Conservation (phyloP, 2,113 vertebrate genomes). For the Porphyrio hochstetteri region DNA sequence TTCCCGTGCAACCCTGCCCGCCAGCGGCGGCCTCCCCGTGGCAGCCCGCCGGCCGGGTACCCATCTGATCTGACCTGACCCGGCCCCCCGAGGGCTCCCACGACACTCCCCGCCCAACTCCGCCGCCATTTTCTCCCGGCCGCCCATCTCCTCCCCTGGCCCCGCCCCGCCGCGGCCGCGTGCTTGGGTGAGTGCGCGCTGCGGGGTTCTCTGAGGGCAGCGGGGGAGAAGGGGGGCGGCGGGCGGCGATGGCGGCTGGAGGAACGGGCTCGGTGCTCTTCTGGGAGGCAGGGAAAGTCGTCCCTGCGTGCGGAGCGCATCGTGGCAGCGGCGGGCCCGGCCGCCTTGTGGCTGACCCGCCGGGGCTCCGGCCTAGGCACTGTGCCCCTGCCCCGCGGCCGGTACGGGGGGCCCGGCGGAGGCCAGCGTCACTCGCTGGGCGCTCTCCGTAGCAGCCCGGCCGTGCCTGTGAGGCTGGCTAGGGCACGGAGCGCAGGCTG, state of each 20-base stretch:
- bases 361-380: too few relatives aligned
- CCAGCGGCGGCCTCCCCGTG: too few relatives aligned
- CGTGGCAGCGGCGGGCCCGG: not conserved
- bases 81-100: not conserved
- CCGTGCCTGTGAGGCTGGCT: not conserved
- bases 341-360: not conserved
- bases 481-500: not conserved
- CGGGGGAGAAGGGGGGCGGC: too few relatives aligned
- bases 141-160: not conserved
- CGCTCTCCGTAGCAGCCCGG: too few relatives aligned
- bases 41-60: too few relatives aligned
- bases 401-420: not conserved
- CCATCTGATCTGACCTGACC: too few relatives aligned
- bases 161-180: not conserved
- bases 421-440: not conserved
- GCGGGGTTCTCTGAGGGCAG: too few relatives aligned
- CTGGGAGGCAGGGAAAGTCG: not conserved
- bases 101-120: too few relatives aligned
- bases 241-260: not conserved
- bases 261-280: not conserved
- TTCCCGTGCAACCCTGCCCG: not conserved
- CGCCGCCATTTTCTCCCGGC: not conserved
- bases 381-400: not conserved
- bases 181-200: not conserved
- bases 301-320: not conserved